Base-by-base conservation (phyloP, 2,113 vertebrate species). In the Cynoglossus semilaevis region DNA sequence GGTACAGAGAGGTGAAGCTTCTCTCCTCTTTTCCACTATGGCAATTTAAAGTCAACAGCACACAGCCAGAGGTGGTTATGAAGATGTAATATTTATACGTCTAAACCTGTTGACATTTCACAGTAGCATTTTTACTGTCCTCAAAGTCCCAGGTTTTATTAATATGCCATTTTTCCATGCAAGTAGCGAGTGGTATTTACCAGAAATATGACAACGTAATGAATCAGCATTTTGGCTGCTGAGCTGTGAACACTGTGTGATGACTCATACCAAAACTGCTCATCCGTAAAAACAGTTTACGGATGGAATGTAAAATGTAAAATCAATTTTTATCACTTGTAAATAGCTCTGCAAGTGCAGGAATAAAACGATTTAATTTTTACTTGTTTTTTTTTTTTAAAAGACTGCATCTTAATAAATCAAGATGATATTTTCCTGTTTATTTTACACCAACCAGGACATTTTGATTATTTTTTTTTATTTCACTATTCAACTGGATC, bases 271-370 rank as follows among this genome's bases (percentile, higher is more conserved):
- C 53, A 49, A 49, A 63, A 61, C 34, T 18, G 50, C 41, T 67
- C 57, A 74, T 74, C 67, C 74, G 67, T 57, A 51, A 41, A 50
- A 50, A 58, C 62, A n/a, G 57, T 51, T 19, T 37, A 36, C 15
- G 59, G 0, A 19, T 37, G 38, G 19, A 14, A 29, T 41, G 48
- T 15, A 50, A 41, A 50, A 41, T 9, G 49, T 10, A 43, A 8
- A 55, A 61, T 45, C 22, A 29, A 29, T 48, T 44, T 53, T 22
- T 19, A 55, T 11, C 16, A 53, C 38, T 17, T 37, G 51, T 15
- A 34, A 42, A 58, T 15, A 3, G 41, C 41, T 16, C 43, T 19
- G 35, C 6, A 15, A 47, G 16, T 35, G 44, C 15, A 51, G 5
- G 34, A 15, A 1, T 18, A 12, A 7, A 8, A 5, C 12, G 2